Conservation (phyloP, 1,140 invertebrate genomes). For the Steinernema khuongi region DNA sequence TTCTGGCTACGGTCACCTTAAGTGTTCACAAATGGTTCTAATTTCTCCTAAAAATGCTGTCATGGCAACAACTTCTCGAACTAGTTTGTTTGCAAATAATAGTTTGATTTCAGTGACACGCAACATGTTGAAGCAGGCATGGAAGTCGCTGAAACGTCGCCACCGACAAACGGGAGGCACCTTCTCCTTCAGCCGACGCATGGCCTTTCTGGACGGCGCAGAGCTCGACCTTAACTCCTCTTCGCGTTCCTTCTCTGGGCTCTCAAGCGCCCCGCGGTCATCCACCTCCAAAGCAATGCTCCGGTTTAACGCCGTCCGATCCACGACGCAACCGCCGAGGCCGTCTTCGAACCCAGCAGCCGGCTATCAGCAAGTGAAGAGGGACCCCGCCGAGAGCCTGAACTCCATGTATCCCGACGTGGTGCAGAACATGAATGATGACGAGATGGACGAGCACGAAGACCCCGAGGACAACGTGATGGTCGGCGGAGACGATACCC, state of each 20-base stretch:
- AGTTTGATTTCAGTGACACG: background rate
- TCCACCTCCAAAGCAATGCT: too few species aligned
- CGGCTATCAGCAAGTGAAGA: background rate
- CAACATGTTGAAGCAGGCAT: constrained; percentile 7
- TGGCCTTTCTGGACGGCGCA: background rate
- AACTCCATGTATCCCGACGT: background rate
- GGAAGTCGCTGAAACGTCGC: constrained; percentile 3
- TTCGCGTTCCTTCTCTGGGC: background rate
- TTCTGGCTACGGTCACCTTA: background rate
- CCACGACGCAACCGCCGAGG: too few species aligned
- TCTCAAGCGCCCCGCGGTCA: background rate
- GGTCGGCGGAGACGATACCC: constrained; percentile 2
- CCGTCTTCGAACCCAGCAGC: background rate
- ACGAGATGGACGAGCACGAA: background rate
- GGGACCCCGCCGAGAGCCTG: background rate
- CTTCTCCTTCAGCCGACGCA: background rate
- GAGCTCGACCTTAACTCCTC: background rate
- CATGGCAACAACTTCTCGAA: too few species aligned
- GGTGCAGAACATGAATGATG: background rate
- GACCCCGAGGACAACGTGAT: background rate
- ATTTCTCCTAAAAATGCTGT: too few species aligned
- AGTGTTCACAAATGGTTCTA: too few species aligned
- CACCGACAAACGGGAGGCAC: constrained; percentile 2
- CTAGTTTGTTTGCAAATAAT: too few species aligned
- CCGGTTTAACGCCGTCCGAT: too few species aligned